Conservation (phyloP, 2,797 vertebrate genomes). For the Gambusia yucatana region DNA sequence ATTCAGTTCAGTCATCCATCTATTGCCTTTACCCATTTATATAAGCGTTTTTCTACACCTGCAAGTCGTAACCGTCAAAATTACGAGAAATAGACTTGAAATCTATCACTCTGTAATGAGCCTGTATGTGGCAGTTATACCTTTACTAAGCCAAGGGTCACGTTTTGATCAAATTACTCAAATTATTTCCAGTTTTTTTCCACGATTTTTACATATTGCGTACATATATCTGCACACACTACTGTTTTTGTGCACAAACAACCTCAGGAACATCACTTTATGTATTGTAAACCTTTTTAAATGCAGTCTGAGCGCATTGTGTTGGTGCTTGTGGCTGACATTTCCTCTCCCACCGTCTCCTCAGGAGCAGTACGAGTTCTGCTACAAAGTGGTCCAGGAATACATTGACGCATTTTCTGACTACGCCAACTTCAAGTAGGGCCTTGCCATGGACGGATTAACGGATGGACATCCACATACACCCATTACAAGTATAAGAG, state of each 20-base stretch:
- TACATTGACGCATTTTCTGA: constrained; percentile 99
- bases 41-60: background rate
- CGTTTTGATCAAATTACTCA: background rate
- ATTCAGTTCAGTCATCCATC: background rate
- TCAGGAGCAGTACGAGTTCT: constrained; percentile 99
- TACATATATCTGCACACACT: background rate
- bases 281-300: background rate
- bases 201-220: background rate
- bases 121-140: background rate
- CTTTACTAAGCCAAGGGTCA: background rate
- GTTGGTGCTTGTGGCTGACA: constrained; percentile 4
- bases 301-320: background rate
- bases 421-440: constrained; percentile 98
- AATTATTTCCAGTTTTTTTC: background rate
- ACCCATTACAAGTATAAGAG: constrained; percentile 50
- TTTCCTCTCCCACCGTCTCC: constrained; percentile 6
- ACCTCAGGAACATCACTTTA: background rate
- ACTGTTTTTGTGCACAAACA: background rate
- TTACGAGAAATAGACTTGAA: background rate
- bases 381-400: constrained; percentile 99
- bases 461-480: constrained; percentile 33
- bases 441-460: constrained; percentile 36
- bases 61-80: background rate
- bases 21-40: background rate
- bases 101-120: background rate